These are phyloP conservation scores for Macrosiphum euphorbiae DNA, from an alignment of 2,888 invertebrate species.

Conservation along the genomic window DNA sequence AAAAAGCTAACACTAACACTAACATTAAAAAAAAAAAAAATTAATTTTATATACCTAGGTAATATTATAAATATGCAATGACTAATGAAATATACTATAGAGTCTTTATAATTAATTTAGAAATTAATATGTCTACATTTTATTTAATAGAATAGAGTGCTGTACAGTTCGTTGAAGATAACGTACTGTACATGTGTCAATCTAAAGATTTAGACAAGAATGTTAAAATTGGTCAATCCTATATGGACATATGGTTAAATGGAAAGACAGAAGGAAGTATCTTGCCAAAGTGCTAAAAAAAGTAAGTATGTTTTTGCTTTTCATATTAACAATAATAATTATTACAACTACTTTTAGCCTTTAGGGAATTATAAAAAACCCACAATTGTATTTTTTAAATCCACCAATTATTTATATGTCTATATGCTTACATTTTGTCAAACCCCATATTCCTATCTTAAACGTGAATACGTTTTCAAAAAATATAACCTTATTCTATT, in stretches of 20 bases:
- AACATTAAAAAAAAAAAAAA: too few relatives aligned
- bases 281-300: background rate
- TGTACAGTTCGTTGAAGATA: background rate
- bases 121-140: background rate
- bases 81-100: too few relatives aligned
- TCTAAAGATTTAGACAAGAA: background rate
- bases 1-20: too few relatives aligned
- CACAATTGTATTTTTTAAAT: background rate
- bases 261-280: background rate
- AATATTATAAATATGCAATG: too few relatives aligned
- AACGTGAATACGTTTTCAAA: too few relatives aligned
- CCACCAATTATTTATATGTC: too few relatives aligned
- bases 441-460: too few relatives aligned
- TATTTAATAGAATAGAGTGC: background rate
- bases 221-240: background rate
- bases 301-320: background rate
- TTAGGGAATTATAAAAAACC: background rate
- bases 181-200: background rate
- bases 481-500: too few relatives aligned
- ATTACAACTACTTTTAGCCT: background rate
- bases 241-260: background rate
- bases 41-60: too few relatives aligned
- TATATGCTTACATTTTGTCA: too few relatives aligned
- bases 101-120: too few relatives aligned
- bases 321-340: background rate